Base-by-base conservation (phyloP, 2,888 invertebrate species). In the Strigamia maritima region DNA sequence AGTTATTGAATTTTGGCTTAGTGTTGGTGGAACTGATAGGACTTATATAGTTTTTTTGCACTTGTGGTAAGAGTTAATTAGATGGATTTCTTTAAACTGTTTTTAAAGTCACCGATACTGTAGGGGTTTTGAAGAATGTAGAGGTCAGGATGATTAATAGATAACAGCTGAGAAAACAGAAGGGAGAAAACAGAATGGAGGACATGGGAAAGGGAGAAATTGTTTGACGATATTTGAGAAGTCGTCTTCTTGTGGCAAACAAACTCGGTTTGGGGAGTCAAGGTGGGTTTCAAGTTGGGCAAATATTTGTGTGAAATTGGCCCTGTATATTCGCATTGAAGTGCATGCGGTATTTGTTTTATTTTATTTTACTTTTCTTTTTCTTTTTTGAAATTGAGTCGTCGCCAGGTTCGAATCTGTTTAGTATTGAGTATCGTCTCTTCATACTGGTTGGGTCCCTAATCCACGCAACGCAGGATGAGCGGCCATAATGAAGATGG, bases 401-500 rank as follows among this genome's bases (percentile, higher is more conserved):
- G 54, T n/a, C 16, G 28, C 16, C 12, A 28, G 1, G 26, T 10
- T 26, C 1, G 28, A 70, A 70, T 70, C 70, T 70, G 70, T 70
- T 70, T 70, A 28, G 26, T 70, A 28, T 70, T 70, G 70, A 70
- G 70, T 70, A 70, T 70, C 70, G 26, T 65, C 19, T 65, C 60
- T 22, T 12, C 28, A 70, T 70, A 28, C 26, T 14, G 26, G 26
- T 70, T 28, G 70, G 26, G 70, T 26, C 28, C 70, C 7, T 70
- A 70, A 70, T 70, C 70, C 70, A 26, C 26, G 28, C 70, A 70
- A 26, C 16, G 70, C 28, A 70, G 70, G 70, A 70, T 70, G 70
- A 70, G 70, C 70, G 70, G 28, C 70, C 70, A 26, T 70, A 70
- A 70, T 70, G 70, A 70, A 70, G 70, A 70, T 70, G 70, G 70